phyloP scores from a whole-genome alignment of 2,888 invertebrate genomes.

The Argyra leucocephala region DNA sequence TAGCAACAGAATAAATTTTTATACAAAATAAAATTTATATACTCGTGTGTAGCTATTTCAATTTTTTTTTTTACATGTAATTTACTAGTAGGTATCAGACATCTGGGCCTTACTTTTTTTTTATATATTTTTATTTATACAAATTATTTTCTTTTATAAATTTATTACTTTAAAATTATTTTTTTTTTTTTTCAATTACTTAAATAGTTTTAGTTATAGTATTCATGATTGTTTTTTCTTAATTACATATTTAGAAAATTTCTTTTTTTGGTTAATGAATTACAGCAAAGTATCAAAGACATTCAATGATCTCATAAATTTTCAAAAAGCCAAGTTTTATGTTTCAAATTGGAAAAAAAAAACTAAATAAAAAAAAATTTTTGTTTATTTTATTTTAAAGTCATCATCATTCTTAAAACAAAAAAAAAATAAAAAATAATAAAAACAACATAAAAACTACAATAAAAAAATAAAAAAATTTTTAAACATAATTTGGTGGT shows the following conservation, averaged over 20 bases:
- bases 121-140: background rate
- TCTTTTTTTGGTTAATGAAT: background rate
- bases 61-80: background rate
- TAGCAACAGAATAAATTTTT: background rate
- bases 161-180: no score
- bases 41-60: background rate
- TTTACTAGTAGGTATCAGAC: background rate
- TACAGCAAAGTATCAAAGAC: conserved; percentile 6
- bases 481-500: conserved; percentile 1
- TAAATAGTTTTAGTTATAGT: background rate
- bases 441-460: background rate
- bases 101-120: background rate
- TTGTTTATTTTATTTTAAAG: background rate
- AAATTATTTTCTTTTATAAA: background rate
- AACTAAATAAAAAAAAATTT: background rate
- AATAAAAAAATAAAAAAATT: background rate
- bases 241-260: background rate
- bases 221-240: no score
- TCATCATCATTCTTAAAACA: background rate
- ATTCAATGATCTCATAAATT: conserved; percentile 2
- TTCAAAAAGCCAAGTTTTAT: background rate
- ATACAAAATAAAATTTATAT: background rate
- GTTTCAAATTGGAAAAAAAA: background rate
- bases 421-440: background rate
- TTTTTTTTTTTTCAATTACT: background rate